Evolutionary conservation across 2,113 vertebrate species (phyloP).

Genomic region (Pungitius pungitius): DNA sequence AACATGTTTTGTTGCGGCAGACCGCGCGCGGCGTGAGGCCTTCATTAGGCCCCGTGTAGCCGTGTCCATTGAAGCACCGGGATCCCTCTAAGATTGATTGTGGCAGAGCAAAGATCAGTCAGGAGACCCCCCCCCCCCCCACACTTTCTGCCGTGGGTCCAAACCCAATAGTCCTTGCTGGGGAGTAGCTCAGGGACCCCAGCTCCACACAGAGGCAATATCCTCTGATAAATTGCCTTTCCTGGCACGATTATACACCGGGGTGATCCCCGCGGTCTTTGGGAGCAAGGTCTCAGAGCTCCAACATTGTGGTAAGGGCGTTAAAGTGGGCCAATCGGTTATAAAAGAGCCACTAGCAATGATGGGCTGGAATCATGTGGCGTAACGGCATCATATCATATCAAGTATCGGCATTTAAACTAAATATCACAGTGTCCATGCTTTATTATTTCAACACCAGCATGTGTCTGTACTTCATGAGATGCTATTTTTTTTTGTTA

Average conservation of each 20-base stretch:
- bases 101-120: slow-evolving; percentile 63
- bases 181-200: slow-evolving; percentile 66
- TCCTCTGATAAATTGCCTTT: slow-evolving; percentile 78
- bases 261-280: slow-evolving; percentile 61
- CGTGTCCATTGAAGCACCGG: slow-evolving; percentile 62
- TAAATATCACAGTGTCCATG: background rate
- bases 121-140: slow-evolving; percentile 71
- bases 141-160: slow-evolving; percentile 46
- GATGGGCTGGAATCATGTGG: slow-evolving; percentile 44
- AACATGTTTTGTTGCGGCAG: slow-evolving; percentile 63
- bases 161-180: slow-evolving; percentile 67
- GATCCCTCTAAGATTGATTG: slow-evolving; percentile 71
- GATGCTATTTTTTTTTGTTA: slow-evolving; percentile 2
- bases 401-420: slow-evolving; percentile 27
- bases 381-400: slow-evolving; percentile 37
- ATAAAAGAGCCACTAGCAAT: slow-evolving; percentile 44
- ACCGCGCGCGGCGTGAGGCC: slow-evolving; percentile 51
- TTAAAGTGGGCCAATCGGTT: slow-evolving; percentile 62
- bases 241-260: slow-evolving; percentile 70
- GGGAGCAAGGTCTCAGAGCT: slow-evolving; percentile 61
- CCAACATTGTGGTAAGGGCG: slow-evolving; percentile 39
- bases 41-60: slow-evolving; percentile 65
- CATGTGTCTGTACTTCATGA: background rate
- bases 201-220: slow-evolving; percentile 75
- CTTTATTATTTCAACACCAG: slow-evolving; percentile 17